Evolutionary conservation across 1,140 invertebrate genomes (phyloP), one percentile per base, ranked within the genome.

Genomic region (Drosophila tsacasi): DNA sequence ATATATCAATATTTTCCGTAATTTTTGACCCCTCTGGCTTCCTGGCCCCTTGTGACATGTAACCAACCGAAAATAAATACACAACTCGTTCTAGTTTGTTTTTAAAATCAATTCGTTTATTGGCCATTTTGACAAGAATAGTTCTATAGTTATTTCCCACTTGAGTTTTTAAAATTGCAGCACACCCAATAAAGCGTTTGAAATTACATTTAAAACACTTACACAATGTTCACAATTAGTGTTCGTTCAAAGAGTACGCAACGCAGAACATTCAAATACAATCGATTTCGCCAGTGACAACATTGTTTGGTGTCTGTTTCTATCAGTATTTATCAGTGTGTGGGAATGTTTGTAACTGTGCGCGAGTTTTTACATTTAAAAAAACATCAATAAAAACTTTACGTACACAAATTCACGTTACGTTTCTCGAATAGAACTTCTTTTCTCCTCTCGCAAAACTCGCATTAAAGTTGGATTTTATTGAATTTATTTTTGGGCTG

Each of bases 41-140:
- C 17, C 17, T 5, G 8, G 17, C 17, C 5, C 4, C 9, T 3
- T 54, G 23, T 44, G 42, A 50, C 57, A 12, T 21, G 5, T 10
- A 46, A 55, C 25, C 25, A 21, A 25, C 21, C 15, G 5, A 5
- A 10, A 61, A 54, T 61, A 61, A 63, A 32, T 32, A 17, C 8
- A 32, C n/a, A 52, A n/a, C 23, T 27, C 2, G 2, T 12, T 17
- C 0, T 42, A 19, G 17, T 30, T 64, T 61, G 21, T 73, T 61
- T 89, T 78, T 65, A 81, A 81, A 87, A 75, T 83, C 58, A 86
- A 90, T 83, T 79, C 42, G 80, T 85, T 92, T 86, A 92, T 92
- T 92, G 90, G 90, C 90, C 82, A 79, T 91, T 86, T 86, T 92
- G 90, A 92, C 89, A 91, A 92, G 89, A 92, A 92, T 92, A 90